These are phyloP conservation scores for Keiferia lycopersicella DNA, from an alignment of 2,888 invertebrate genomes.

Conservation along the genomic window DNA sequence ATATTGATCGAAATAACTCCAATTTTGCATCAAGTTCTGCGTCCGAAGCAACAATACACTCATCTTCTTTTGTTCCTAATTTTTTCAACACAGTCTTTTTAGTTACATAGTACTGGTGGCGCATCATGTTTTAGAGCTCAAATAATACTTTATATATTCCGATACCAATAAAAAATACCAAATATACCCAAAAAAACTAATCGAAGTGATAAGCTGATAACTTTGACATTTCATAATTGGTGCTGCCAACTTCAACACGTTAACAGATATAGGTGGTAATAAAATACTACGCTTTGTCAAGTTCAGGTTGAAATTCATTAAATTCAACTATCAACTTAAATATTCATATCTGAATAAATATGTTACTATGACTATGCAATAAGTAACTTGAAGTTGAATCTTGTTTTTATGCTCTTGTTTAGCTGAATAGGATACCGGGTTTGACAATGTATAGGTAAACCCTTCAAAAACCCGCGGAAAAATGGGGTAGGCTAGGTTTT, in stretches of 20 bases:
- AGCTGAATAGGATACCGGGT: too few species aligned
- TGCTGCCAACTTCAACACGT: constrained; percentile 1
- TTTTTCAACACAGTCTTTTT: constrained; percentile 97
- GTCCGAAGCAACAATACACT: constrained; percentile 97
- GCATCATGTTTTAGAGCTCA: constrained; percentile 80
- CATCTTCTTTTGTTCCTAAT: constrained; percentile 98
- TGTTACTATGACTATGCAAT: too few species aligned
- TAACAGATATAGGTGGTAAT: too few species aligned
- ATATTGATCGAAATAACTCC: constrained; percentile 95
- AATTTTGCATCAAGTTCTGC: constrained; percentile 98
- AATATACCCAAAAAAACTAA: constrained; percentile 13
- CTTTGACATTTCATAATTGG: constrained; percentile 22
- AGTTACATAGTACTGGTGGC: constrained; percentile 99
- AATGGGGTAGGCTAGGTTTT: not conserved
- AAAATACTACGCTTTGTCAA: too few species aligned
- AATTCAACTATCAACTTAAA: too few species aligned
- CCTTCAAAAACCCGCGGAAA: too few species aligned
- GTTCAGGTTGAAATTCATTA: too few species aligned
- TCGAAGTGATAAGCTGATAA: constrained; percentile 21
- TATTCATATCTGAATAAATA: too few species aligned
- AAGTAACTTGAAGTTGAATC: too few species aligned
- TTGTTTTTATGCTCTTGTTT: too few species aligned
- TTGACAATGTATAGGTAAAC: too few species aligned
- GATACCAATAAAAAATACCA: constrained; percentile 8
- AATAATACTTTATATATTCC: constrained; percentile 27